Evolutionary conservation across 2,797 vertebrate species (phyloP), one percentile per base, ranked within the genome.

Genomic region (Manis javanica): DNA sequence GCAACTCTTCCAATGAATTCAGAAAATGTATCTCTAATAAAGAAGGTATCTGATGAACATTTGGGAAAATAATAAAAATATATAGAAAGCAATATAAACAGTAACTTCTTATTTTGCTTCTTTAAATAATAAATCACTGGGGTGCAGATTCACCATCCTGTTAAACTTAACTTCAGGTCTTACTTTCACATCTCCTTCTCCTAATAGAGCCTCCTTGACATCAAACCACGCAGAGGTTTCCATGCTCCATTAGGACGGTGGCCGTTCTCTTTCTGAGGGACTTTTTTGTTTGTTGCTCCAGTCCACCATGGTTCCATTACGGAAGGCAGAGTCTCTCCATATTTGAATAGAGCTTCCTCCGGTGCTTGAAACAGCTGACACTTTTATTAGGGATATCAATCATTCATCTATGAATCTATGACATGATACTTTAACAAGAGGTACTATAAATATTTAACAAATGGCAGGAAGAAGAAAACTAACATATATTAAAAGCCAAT

Each of bases 391-490:
- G 18, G 78, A 95, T 92, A 94, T 89, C 68, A 87, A n/a, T 77
- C 59, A 37, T 79, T 95, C 31, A 42, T 24, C 15, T 81, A 39
- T 79, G 94, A 87, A 75, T 77, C 77, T 92, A 14, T 91, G 68
- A 11, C 2, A 88, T 75, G 78, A 59, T 85, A 19, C 46, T 87
- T 95, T 86, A 75, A 63, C 31, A 66, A 86, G 21, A 90, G 11
- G 75, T 39, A 64, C 69, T 63, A 37, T 61, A 89, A 82, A 92
- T 77, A 68, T 90, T 85, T 95, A 90, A 77, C 87, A 90, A 68
- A 88, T 39, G 85, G 34, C 68, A 64, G 29, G 9, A 85, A 94
- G 37, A 92, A 78, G 15, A 87, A 97, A 91, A 88, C n/a, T 63
- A 68, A 72, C 21, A 42, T 21, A 8, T 85, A 42, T 72, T n/a